These are phyloP conservation scores for Tachysurus fulvidraco DNA, from an alignment of 2,113 vertebrate species.

Conservation along the genomic window DNA sequence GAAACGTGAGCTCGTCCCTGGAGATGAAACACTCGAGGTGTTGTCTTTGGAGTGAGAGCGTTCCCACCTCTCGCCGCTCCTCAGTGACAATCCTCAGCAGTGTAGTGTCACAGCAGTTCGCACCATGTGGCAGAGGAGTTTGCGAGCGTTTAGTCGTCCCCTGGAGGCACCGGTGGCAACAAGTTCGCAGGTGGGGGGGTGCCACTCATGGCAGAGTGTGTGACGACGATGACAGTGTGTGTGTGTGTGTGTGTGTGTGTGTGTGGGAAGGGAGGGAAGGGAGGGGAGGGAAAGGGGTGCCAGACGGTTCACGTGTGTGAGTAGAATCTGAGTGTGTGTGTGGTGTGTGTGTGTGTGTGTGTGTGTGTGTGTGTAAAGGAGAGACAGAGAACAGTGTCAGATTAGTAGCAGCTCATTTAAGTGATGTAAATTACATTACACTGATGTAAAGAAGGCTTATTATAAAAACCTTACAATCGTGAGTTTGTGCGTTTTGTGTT, in stretches of 20 bases:
- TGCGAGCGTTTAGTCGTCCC: slow-evolving; percentile 18
- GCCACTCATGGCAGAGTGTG: slow-evolving; percentile 20
- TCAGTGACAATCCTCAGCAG: not conserved
- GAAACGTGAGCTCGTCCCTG: not conserved
- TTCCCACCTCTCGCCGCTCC: slow-evolving; percentile 2
- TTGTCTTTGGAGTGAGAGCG: not conserved
- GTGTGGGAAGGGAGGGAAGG: not conserved
- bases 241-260: not conserved
- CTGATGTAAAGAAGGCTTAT: not conserved
- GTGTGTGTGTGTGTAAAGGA: slow-evolving; percentile 27
- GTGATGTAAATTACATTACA: not conserved
- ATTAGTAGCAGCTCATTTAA: slow-evolving; percentile 30
- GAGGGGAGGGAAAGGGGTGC: not conserved
- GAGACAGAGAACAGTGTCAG: slow-evolving; percentile 28
- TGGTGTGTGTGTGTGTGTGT: slow-evolving; percentile 32
- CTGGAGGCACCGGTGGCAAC: slow-evolving; percentile 12
- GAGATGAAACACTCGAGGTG: slow-evolving; percentile 2
- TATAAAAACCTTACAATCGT: not conserved
- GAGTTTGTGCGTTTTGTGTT: not conserved
- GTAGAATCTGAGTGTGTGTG: not conserved
- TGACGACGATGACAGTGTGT: slow-evolving; percentile 35
- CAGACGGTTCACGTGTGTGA: slow-evolving; percentile 32
- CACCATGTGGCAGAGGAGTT: slow-evolving; percentile 14
- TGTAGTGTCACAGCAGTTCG: slow-evolving; percentile 22
- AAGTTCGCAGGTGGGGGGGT: slow-evolving; percentile 43